Conservation (phyloP, 1,140 invertebrate genomes). For the Diabrotica undecimpunctata region DNA sequence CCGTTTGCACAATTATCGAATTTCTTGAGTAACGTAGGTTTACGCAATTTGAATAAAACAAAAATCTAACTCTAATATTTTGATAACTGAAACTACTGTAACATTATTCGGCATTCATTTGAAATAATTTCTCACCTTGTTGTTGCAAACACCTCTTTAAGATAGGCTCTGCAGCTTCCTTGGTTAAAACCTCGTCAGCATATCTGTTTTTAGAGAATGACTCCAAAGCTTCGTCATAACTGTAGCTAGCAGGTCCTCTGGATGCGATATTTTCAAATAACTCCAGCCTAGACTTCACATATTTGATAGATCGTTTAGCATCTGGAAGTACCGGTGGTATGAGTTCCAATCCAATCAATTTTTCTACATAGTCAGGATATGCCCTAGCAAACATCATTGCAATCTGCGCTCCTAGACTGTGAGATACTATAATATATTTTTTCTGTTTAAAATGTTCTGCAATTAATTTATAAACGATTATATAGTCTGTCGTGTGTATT, state of each 20-base stretch:
- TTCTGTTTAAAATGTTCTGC: constrained; percentile 53
- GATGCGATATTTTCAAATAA: not conserved
- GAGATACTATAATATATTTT: constrained; percentile 51
- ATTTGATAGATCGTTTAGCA: not conserved
- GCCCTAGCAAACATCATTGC: not conserved
- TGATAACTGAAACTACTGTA: no score
- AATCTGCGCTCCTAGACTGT: constrained; percentile 56
- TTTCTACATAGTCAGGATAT: constrained; percentile 51
- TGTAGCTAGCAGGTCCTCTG: not conserved
- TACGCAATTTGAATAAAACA: no score
- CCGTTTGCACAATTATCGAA: no score
- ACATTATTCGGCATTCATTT: no score
- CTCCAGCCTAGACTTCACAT: not conserved
- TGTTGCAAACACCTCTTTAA: constrained; percentile 27
- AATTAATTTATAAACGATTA: constrained; percentile 52
- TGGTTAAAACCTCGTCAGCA: constrained; percentile 3
- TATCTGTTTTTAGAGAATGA: not conserved
- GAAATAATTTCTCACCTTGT: not conserved
- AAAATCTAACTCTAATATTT: no score
- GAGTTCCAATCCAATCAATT: constrained; percentile 55
- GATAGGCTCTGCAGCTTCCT: constrained; percentile 1
- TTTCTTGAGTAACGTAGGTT: no score
- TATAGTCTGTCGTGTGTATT: constrained; percentile 50
- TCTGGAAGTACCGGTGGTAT: constrained; percentile 30
- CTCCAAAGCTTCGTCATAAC: not conserved